Percentiles rank a stretch among this genome's conserved stretches.
Evolutionary conservation across 2,888 invertebrate genomes (phyloP).

Genomic region (Lamproptera curius): DNA sequence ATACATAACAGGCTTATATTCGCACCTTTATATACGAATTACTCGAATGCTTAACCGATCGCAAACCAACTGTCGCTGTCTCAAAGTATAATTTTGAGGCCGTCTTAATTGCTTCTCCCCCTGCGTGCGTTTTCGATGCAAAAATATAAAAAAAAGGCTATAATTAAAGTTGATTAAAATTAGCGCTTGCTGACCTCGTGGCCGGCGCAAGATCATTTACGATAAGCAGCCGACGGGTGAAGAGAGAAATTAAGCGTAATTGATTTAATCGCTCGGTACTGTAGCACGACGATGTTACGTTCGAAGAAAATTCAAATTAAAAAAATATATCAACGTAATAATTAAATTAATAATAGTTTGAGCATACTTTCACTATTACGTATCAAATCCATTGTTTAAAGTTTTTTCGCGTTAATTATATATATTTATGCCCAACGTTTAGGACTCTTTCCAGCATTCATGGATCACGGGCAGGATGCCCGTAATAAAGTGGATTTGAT

Average conservation of each 20-base stretch:
- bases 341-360: too few species aligned
- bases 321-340: too few species aligned
- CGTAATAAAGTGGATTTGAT: too few species aligned
- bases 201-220: slow-evolving; percentile 19
- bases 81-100: slow-evolving; percentile 17
- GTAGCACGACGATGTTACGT: slow-evolving; percentile 2
- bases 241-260: slow-evolving; percentile 21
- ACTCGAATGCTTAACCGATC: too few species aligned
- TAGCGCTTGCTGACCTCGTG: slow-evolving; percentile 18
- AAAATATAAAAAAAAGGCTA: slow-evolving; percentile 13
- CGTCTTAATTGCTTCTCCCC: slow-evolving; percentile 16
- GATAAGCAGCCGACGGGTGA: slow-evolving; percentile 20
- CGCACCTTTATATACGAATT: slow-evolving; percentile 12
- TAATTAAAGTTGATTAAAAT: slow-evolving; percentile 22
- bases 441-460: too few species aligned
- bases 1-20: too few species aligned
- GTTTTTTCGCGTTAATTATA: too few species aligned
- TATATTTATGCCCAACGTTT: too few species aligned
- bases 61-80: not conserved
- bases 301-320: slow-evolving; percentile 4
- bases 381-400: not conserved
- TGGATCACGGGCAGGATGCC: too few species aligned
- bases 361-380: slow-evolving; percentile 3
- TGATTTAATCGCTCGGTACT: slow-evolving; percentile 20
- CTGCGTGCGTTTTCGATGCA: slow-evolving; percentile 12